These are phyloP conservation scores for Murina feae DNA, from an alignment of 2,113 vertebrate species.

Conservation along the genomic window DNA sequence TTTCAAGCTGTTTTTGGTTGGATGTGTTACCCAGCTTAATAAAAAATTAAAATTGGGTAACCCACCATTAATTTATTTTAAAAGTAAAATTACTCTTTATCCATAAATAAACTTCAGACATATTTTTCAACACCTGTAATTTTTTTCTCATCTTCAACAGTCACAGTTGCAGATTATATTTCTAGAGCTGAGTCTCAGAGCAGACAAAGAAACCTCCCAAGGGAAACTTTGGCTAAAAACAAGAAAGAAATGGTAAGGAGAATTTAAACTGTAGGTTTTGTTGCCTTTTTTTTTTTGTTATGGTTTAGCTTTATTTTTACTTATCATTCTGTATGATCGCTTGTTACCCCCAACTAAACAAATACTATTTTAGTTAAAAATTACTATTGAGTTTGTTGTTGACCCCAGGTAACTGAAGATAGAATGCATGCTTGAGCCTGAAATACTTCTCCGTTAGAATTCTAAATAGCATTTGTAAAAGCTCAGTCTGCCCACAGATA, in stretches of 20 bases:
- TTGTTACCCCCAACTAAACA: constrained; percentile 54
- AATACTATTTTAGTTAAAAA: constrained; percentile 56
- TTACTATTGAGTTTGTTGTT: constrained; percentile 45
- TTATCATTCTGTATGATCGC: constrained; percentile 60
- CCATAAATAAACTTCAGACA: constrained; percentile 72
- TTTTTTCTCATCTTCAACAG: constrained; percentile 84
- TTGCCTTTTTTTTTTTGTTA: constrained; percentile 22
- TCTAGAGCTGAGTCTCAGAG: constrained; percentile 98
- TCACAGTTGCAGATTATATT: constrained; percentile 99
- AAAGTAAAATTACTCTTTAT: constrained; percentile 72
- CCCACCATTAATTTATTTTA: constrained; percentile 59
- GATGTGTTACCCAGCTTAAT: constrained; percentile 65
- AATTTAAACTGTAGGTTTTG: constrained; percentile 72
- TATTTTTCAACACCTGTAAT: constrained; percentile 79
- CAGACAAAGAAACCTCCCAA: constrained; percentile 90
- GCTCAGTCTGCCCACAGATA: not conserved
- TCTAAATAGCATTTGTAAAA: constrained; percentile 35
- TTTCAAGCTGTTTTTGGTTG: constrained; percentile 58
- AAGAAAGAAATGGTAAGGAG: constrained; percentile 93
- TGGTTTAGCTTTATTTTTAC: constrained; percentile 58
- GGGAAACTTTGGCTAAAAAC: constrained; percentile 91
- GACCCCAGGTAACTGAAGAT: constrained; percentile 41
- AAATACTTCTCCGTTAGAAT: constrained; percentile 40
- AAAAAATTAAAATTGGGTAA: constrained; percentile 65
- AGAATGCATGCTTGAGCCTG: constrained; percentile 61